phyloP scores from a whole-genome alignment of 1,140 invertebrate species.

The Acromyrmex echinatior region DNA sequence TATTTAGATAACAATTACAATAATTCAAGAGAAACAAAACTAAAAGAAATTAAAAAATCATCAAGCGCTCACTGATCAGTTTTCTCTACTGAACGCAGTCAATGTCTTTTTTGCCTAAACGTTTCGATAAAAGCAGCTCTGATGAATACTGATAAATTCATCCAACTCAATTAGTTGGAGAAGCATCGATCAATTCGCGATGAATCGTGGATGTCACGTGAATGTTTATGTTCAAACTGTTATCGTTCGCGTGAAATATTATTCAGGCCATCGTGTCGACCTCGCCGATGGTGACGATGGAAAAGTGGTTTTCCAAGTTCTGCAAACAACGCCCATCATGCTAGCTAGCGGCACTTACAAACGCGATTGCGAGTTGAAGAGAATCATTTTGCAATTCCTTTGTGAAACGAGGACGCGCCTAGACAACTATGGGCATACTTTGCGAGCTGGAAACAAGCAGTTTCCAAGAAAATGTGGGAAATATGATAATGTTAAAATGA shows the following conservation, averaged over 20 bases:
- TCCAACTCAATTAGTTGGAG: neutral
- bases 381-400: conserved; percentile 59
- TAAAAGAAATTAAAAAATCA: neutral
- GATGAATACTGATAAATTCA: neutral
- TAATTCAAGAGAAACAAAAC: neutral
- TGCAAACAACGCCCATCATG: conserved; percentile 52
- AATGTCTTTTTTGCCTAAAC: neutral
- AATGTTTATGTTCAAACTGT: conserved; percentile 26
- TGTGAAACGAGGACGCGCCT: conserved; percentile 49
- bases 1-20: neutral
- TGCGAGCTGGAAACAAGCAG: neutral
- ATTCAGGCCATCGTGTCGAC: conserved; percentile 19
- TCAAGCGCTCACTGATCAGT: no score
- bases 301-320: conserved; percentile 61
- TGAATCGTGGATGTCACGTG: neutral
- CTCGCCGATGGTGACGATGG: conserved; percentile 14
- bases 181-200: conserved; percentile 17
- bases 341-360: conserved; percentile 5
- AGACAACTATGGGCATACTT: conserved; percentile 20
- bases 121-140: neutral
- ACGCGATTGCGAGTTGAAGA: conserved; percentile 36
- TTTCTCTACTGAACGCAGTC: no score
- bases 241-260: conserved; percentile 19
- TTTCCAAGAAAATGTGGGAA: conserved; percentile 52
- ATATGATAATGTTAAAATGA: conserved; percentile 42